Base-by-base conservation (phyloP, 2,113 vertebrate genomes). In the Lophochroa leadbeateri region DNA sequence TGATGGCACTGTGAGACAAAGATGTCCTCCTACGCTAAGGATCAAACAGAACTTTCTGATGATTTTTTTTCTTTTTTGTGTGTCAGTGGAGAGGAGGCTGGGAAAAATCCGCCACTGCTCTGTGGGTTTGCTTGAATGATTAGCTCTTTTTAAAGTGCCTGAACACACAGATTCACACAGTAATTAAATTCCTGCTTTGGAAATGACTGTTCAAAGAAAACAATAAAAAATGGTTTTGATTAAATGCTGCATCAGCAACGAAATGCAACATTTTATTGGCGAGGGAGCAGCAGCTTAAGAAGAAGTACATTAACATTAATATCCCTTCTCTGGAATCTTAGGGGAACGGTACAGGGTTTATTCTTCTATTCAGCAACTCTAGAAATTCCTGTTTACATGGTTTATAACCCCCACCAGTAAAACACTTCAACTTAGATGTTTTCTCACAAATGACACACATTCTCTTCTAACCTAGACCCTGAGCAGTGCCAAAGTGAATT, bases 201-300 rank as follows among this genome's bases (percentile, higher is more conserved):
- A 92, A 96, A 95, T 95, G 78, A 55, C 50, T 86, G 61, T 92
- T 97, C 69, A 90, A 94, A 90, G 74, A 86, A 85, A 96, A 95
- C 82, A 93, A 88, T 90, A 52, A 86, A 88, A 69, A 78, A 14
- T 50, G 11, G 0, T 90, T 96, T 88, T 96, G 33, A 81, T 92
- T 93, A 90, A 94, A 75, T 88, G 33, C 50, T 89, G 2, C 64
- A 43, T 93, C 57, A 95, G 67, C 64, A 95, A 71, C 58, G 37
- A 94, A 88, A 53, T 35, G 17, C 69, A 86, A 13, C 28, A 35
- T 94, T 92, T 82, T 89, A n/a, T 58, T 90, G 64, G 50, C 64
- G 82, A 91, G 61, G 58, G 53, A 91, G 63, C 94, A 89, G n/a
- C 53, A 70, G 23, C 25, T 89, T 75, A 50, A 80, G 55, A 92